phyloP scores from a whole-genome alignment of 1,140 invertebrate genomes.

The Brachionus rotundiformis region DNA sequence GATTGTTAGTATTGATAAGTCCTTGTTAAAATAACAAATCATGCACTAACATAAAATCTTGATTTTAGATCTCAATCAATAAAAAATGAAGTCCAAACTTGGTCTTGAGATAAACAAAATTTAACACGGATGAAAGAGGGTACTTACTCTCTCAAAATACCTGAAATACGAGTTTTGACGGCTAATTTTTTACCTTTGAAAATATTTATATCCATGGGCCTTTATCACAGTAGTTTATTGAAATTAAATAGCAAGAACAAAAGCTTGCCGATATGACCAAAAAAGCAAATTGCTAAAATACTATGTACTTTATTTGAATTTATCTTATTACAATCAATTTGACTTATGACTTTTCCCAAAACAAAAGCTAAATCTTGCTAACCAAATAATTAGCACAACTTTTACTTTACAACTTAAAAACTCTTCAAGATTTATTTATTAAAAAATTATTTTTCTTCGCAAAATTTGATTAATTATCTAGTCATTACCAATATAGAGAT shows the following conservation, averaged over 20 bases:
- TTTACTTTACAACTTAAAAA: neutral
- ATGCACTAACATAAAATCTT: neutral
- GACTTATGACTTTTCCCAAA: constrained; percentile 46
- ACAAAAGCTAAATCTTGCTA: neutral
- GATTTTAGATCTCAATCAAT: neutral
- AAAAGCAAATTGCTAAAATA: constrained; percentile 17
- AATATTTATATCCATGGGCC: neutral
- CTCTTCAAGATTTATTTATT: neutral
- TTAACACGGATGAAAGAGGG: constrained; percentile 19
- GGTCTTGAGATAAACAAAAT: neutral
- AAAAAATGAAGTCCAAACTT: neutral
- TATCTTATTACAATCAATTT: constrained; percentile 39
- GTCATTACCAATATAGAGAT: neutral
- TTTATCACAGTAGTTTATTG: constrained; percentile 24
- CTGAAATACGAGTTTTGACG: constrained; percentile 36
- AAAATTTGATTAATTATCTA: constrained; percentile 40
- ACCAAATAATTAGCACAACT: constrained; percentile 35
- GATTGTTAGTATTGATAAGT: neutral
- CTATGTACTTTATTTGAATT: neutral
- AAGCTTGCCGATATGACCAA: neutral
- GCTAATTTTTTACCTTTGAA: neutral
- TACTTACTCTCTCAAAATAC: neutral
- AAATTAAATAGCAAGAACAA: constrained; percentile 20
- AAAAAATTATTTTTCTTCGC: neutral
- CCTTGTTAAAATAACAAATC: neutral